Base-by-base conservation (phyloP, 2,888 invertebrate genomes). In the Leucoptera coffeella region DNA sequence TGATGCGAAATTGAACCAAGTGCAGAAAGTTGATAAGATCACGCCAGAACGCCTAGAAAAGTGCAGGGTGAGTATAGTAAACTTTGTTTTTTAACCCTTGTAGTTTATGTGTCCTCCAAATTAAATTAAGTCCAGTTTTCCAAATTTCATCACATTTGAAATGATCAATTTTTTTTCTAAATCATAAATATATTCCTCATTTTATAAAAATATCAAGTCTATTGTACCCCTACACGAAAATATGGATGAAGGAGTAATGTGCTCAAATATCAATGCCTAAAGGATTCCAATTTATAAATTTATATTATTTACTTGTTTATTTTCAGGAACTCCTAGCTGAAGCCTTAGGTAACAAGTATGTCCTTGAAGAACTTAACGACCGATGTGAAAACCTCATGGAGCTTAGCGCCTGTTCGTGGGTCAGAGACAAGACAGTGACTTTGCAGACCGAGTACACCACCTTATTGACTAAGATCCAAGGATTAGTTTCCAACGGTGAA, bases 361-460 rank as follows among this genome's bases (percentile, higher is more conserved):
- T 81, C 11, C 67, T 92, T 35, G 91, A 92, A 64, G 85, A 85
- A 46, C 59, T 93, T 1, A 88, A 87, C 42, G 92, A 92, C 45
- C 77, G 83, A 39, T 92, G 91, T 46, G 92, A 92, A 55, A 74
- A 82, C 25, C 64, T 93, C 0, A 84, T 91, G 81, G 91, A 91
- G 47, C 76, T 85, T 26, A 87, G 88, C 43, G 88, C 89, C 15
- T 84, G 85, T 42, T 79, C 84, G 11, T 82, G 85, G 75, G 86
- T 90, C 1, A 76, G 92, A 12, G 91, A 92, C 45, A 85, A 87
- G 51, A 88, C 89, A 3, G 85, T 90, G 1, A 84, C 85, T 41
- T 59, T 88, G 1, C 91, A 92, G 59, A 82, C 85, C 3, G 78
- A 80, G 30, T 92, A 91, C 44, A 85, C 88, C 0, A 80, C 82